A percentile compares a stretch with the other conserved stretches of the same genome.
phyloP scores from a whole-genome alignment of 2,888 invertebrate genomes.

The Phasia obesa region DNA sequence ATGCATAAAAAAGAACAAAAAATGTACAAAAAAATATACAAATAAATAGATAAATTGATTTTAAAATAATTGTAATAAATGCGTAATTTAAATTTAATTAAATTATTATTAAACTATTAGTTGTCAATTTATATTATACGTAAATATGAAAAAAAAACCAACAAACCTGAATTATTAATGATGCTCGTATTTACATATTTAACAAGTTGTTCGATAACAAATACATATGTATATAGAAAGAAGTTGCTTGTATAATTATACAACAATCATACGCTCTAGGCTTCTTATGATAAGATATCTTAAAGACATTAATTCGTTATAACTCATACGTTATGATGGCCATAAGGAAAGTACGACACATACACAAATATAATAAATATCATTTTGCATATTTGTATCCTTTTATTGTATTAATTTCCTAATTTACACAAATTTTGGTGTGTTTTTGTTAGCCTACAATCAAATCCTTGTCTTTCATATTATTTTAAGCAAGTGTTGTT shows the following conservation, averaged over 20 bases:
- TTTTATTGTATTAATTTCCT: too few species aligned
- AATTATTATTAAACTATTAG: conserved; percentile 42
- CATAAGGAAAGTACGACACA: background rate
- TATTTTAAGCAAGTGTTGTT: background rate
- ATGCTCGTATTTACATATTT: background rate
- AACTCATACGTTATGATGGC: conserved; percentile 45
- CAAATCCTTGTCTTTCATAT: background rate
- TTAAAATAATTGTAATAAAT: conserved; percentile 49
- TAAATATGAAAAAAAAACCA: background rate
- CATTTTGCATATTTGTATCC: too few species aligned
- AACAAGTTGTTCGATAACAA: background rate
- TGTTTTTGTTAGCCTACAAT: background rate
- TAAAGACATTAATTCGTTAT: background rate
- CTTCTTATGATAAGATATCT: conserved; percentile 3
- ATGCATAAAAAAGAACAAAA: background rate
- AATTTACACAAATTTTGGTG: background rate
- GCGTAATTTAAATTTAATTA: conserved; percentile 54
- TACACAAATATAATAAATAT: background rate
- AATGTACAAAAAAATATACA: conserved; percentile 30
- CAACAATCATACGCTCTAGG: conserved; percentile 22
- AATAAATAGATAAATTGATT: conserved; percentile 43
- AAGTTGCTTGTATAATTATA: conserved; percentile 13
- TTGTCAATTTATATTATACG: background rate
- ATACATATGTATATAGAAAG: background rate
- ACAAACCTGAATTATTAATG: too few species aligned